phyloP scores from a whole-genome alignment of 2,888 invertebrate genomes.

The Euplexia lucipara region DNA sequence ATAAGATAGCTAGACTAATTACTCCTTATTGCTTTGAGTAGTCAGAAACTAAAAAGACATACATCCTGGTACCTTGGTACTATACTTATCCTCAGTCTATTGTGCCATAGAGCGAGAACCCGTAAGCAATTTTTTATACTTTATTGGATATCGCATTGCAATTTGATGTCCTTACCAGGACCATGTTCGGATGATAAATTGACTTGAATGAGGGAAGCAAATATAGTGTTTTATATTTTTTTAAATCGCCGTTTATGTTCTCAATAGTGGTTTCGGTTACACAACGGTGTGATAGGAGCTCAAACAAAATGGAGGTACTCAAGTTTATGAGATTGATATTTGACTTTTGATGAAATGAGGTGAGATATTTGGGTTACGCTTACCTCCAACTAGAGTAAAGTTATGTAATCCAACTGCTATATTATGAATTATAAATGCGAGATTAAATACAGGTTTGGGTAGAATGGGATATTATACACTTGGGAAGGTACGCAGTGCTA shows the following conservation, averaged over 20 bases:
- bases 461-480: conserved; percentile 41
- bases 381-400: conserved; percentile 38
- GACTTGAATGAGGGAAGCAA: conserved; percentile 21
- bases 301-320: conserved; percentile 30
- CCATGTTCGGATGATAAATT: conserved; percentile 45
- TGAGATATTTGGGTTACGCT: conserved; percentile 47
- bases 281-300: conserved; percentile 41
- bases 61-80: not conserved
- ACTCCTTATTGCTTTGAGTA: not conserved
- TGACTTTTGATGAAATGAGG: conserved; percentile 53
- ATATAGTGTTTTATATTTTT: conserved; percentile 18
- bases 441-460: conserved; percentile 55
- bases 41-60: not conserved
- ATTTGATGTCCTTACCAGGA: conserved; percentile 49
- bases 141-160: conserved; percentile 55
- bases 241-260: conserved; percentile 7
- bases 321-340: conserved; percentile 58
- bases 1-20: no score
- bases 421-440: conserved; percentile 56
- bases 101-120: conserved; percentile 20
- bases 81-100: conserved; percentile 12
- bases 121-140: conserved; percentile 43
- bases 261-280: conserved; percentile 20
- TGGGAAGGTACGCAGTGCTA: conserved; percentile 46
- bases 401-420: conserved; percentile 47